Evolutionary conservation across 2,113 vertebrate species (phyloP), one percentile per base, ranked within the genome.

Genomic region (Cyrtonyx montezumae): DNA sequence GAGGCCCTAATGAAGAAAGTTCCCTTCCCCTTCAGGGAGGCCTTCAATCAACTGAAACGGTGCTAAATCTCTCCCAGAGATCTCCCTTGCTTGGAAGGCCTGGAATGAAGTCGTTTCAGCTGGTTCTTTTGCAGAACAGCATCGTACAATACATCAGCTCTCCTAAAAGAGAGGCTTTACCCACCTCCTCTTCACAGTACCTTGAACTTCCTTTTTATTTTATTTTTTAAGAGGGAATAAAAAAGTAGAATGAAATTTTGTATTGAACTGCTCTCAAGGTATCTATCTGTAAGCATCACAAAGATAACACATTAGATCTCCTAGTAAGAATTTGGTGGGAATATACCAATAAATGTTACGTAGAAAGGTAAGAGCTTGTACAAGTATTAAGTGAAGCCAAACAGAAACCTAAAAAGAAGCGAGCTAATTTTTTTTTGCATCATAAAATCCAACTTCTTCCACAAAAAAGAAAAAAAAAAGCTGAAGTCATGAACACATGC

Each of bases 51-150:
- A 20, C 61, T 30, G 14, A 0, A 23, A 13, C 30, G 51, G 36
- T 14, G 25, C 34, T 20, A 70, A 70, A 70, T 70, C 73, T 53
- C 62, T 40, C 79, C 40, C 55, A 59, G 66, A 25, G n/a, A 71
- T 2, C 12, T 6, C n/a, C 34, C 8, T 30, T 30, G 4, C 71
- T 6, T 4, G 4, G 48, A 75, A 46, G 10, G 37, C 66, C 48
- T 63, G 10, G 13, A 25, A 7, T 17, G 4, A 68, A 55, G 43
- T 8, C 34, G 28, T 42, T 84, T 74, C 81, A 71, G 21, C 9
- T 19, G 21, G 11, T 59, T 68, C 28, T 81, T 63, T 25, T 0
- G 0, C 10, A 10, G 28, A 66, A 10, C 1, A 66, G 32, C 28
- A 34, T 18, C 8, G 6, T 8, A 21, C 5, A 36, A 48, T 2